A percentile compares a stretch with the other conserved stretches of the same genome.
Conservation (phyloP, 2,113 vertebrate species). For the Eulacestoma nigropectus region DNA sequence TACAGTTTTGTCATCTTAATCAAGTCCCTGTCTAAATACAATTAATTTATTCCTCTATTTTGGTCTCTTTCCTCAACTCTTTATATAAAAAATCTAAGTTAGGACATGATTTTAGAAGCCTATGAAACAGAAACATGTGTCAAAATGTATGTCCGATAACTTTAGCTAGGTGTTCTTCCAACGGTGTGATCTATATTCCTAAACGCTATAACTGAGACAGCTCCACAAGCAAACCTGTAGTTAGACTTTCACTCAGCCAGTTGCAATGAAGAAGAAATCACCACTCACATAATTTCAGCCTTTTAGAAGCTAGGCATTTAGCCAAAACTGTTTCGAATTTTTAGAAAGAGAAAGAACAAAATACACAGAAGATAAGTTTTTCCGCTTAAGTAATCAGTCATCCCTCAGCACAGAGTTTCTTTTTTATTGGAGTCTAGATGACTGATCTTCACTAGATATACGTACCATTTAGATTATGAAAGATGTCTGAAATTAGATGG, state of each 20-base stretch:
- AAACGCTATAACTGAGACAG: fast-evolving
- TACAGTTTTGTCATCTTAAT: neutral
- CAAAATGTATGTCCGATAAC: neutral
- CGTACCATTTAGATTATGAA: neutral
- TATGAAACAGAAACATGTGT: neutral
- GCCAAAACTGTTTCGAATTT: neutral
- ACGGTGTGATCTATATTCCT: neutral
- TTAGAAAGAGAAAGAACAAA: neutral
- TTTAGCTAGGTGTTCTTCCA: neutral
- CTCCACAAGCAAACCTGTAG: neutral
- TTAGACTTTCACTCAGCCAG: neutral
- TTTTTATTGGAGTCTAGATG: neutral
- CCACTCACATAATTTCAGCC: neutral
- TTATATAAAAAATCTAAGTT: neutral
- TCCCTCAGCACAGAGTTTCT: neutral
- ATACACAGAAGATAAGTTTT: fast-evolving
- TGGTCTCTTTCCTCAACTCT: neutral
- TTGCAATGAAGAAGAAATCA: neutral
- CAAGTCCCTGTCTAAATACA: neutral
- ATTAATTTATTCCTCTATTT: neutral
- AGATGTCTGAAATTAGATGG: neutral
- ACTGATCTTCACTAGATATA: neutral
- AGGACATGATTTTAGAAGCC: neutral
- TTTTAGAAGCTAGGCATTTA: neutral
- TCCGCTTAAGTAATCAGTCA: neutral